Percentiles rank a stretch among this genome's conserved stretches.
Conservation (phyloP, 2,888 invertebrate genomes). For the Amblyjoppa proteus region DNA sequence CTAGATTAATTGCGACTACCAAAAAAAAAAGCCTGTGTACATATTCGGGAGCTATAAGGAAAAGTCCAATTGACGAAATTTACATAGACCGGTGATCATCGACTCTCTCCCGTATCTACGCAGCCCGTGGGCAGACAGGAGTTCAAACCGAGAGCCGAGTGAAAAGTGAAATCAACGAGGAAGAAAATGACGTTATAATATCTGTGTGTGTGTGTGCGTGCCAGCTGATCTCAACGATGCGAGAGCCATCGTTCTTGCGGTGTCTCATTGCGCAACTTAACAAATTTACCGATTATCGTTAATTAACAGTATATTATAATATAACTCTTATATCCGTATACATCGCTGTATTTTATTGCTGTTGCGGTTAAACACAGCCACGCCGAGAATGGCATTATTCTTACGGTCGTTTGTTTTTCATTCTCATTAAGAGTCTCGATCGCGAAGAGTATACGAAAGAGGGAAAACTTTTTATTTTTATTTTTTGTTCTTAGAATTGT, state of each 20-base stretch:
- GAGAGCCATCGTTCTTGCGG: constrained; percentile 17
- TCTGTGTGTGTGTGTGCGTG: background rate
- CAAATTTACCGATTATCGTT: constrained; percentile 31
- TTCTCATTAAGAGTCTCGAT: background rate
- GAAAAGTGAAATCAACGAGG: constrained; percentile 69
- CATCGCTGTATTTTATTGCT: background rate
- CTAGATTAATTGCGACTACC: background rate
- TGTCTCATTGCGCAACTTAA: constrained; percentile 43
- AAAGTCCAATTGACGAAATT: background rate
- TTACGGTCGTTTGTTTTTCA: background rate
- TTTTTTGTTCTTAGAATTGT: background rate
- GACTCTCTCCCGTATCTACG: constrained; percentile 5
- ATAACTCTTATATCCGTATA: constrained; percentile 24
- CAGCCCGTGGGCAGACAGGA: constrained; percentile 2
- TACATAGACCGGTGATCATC: background rate
- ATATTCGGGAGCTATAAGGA: background rate
- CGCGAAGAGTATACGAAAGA: background rate
- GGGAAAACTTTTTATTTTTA: background rate
- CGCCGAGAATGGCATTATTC: background rate
- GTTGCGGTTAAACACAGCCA: background rate
- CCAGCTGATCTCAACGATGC: constrained; percentile 49
- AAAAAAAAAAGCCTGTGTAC: background rate
- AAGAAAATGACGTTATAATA: constrained; percentile 60
- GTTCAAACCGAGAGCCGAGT: constrained; percentile 49
- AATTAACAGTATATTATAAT: constrained; percentile 41